These are phyloP conservation scores for Drepana arcuata DNA, from an alignment of 1,140 invertebrate genomes.

Conservation along the genomic window DNA sequence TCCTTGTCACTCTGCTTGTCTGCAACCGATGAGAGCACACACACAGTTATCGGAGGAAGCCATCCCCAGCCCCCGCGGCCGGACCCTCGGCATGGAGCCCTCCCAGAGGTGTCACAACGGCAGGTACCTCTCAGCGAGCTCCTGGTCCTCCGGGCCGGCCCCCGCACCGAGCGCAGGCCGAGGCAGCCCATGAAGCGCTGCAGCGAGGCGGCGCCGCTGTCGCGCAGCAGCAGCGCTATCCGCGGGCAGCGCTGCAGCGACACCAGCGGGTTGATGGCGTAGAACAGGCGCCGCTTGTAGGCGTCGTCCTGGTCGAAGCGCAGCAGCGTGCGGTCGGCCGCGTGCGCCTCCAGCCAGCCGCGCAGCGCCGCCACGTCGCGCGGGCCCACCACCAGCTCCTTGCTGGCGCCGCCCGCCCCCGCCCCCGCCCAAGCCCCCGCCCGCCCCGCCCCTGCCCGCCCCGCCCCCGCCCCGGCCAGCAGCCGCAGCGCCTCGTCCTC, in stretches of 20 bases:
- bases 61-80: too few species aligned
- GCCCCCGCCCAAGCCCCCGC: too few species aligned
- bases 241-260: constrained; percentile 10
- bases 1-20: too few species aligned
- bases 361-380: constrained; percentile 22
- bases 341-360: constrained; percentile 11
- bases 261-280: constrained; percentile 38
- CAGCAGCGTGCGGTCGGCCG: constrained; percentile 9
- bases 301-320: constrained; percentile 27
- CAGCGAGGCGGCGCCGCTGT: neutral
- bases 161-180: constrained; percentile 20
- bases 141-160: neutral
- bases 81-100: too few species aligned
- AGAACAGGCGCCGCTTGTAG: constrained; percentile 29
- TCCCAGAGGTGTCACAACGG: too few species aligned
- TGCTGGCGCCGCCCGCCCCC: neutral
- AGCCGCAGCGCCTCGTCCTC: too few species aligned
- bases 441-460: too few species aligned
- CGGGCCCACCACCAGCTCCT: constrained; percentile 29
- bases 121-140: too few species aligned
- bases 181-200: constrained; percentile 23
- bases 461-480: neutral
- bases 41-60: too few species aligned
- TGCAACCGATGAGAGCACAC: too few species aligned
- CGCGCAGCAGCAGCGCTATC: constrained; percentile 12